A percentile compares a stretch with the other conserved stretches of the same genome.
These are phyloP conservation scores for Gadopsis marmoratus DNA, from an alignment of 2,797 vertebrate genomes.

Conservation along the genomic window DNA sequence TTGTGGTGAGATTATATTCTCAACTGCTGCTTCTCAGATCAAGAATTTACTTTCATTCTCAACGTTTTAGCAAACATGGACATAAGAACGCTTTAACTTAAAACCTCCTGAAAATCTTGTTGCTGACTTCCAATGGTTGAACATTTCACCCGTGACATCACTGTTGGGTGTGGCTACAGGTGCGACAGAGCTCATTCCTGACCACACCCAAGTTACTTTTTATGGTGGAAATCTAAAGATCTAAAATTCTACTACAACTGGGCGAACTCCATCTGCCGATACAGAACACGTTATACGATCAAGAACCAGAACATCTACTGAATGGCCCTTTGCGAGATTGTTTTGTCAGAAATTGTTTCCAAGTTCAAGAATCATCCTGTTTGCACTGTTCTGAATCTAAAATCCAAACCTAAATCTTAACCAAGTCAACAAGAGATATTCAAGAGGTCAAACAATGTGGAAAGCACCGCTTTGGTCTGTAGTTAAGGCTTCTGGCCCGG, in stretches of 20 bases:
- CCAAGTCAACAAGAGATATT: neutral
- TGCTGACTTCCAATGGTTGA: neutral
- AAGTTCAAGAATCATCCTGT: neutral
- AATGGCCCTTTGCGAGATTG: neutral
- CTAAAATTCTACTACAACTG: neutral
- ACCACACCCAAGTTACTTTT: neutral
- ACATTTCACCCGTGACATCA: neutral
- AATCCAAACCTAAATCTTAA: neutral
- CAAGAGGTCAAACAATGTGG: neutral
- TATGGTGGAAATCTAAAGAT: neutral
- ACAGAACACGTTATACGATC: neutral
- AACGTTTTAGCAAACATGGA: neutral
- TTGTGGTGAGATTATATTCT: neutral
- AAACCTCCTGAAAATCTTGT: neutral
- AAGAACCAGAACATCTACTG: neutral
- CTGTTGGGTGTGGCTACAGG: neutral
- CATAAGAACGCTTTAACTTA: neutral
- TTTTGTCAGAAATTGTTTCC: neutral
- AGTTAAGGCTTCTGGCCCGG: slow-evolving; percentile 12
- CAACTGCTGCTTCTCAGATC: neutral
- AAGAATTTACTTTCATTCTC: neutral
- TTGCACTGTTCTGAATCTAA: neutral
- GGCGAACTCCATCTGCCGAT: neutral
- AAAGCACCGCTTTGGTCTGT: neutral
- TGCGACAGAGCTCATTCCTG: neutral